Evolutionary conservation across 1,140 invertebrate genomes (phyloP), one percentile per base, ranked within the genome.

Genomic region (Drosophila murphyi): DNA sequence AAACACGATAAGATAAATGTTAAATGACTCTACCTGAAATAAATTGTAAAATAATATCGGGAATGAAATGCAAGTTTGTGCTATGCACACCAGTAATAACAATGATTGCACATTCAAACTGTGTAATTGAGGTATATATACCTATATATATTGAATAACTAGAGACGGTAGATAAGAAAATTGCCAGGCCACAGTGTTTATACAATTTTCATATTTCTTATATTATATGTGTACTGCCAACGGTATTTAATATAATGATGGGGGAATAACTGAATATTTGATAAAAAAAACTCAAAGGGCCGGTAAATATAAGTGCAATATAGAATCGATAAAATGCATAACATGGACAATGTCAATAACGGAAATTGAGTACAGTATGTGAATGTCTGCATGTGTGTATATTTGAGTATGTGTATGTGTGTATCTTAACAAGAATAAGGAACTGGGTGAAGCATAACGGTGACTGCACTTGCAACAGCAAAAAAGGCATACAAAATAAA

Each of bases 301-400:
- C 50, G 56, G 71, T 56, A 69, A 73, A 73, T 70, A 64, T 45
- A 47, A 59, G 45, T 64, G 32, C 41, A 45, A 76, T 71, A 72
- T 67, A 12, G 72, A 76, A 85, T 83, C 81, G 69, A 83, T 83
- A 83, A 60, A 70, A 29, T 70, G 59, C 64, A 76, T 85, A 77
- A 60, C 59, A 54, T 48, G 43, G 52, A 34, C 68, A 80, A 80
- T 85, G 81, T 83, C 81, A 85, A 85, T 83, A 83, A 43, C 52
- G 43, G 51, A 4, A 54, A 59, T 69, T 20, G 50, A 41, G 6
- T 28, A 12, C n/a, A 29, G 10, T 2, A 2, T 35, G 34, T 10
- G 7, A 0, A 20, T 20, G 20, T 20, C n/a, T 37, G 10, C 3
- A 2, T 35, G 34, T 10, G 7, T 28, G 62, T 52, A 52, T 43